Conservation (phyloP, 2,113 vertebrate genomes). For the Vanacampus margaritifer region DNA sequence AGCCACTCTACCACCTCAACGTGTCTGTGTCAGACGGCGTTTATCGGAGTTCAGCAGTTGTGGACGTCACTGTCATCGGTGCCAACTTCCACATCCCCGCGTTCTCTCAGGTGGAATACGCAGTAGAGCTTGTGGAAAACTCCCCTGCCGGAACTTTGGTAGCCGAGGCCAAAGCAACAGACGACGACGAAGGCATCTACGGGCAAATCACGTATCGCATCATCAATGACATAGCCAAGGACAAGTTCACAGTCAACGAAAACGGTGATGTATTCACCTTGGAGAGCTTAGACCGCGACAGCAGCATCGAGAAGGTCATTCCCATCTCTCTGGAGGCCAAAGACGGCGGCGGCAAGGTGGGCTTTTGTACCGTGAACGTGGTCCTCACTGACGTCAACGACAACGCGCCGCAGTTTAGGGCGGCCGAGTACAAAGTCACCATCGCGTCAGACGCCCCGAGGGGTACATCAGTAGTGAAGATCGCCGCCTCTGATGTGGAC, state of each 20-base stretch:
- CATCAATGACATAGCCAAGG: conserved; percentile 90
- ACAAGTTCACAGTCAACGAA: conserved; percentile 85
- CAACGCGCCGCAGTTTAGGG: conserved; percentile 89
- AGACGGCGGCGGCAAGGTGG: conserved; percentile 91
- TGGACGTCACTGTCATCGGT: conserved; percentile 79
- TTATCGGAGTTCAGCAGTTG: conserved; percentile 85
- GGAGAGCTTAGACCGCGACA: conserved; percentile 91
- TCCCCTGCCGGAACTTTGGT: conserved; percentile 84
- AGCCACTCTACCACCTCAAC: conserved; percentile 79
- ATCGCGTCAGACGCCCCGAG: conserved; percentile 80
- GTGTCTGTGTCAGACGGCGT: conserved; percentile 93
- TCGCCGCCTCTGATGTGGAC: conserved; percentile 89
- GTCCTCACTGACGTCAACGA: conserved; percentile 97
- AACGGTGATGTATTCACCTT: conserved; percentile 87
- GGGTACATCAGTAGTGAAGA: conserved; percentile 83
- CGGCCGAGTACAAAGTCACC: conserved; percentile 84
- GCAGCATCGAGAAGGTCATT: conserved; percentile 85
- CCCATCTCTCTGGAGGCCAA: conserved; percentile 86
- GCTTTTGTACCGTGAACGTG: conserved; percentile 89
- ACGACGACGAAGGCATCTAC: conserved; percentile 84
- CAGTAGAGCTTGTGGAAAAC: conserved; percentile 91
- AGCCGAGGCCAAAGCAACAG: conserved; percentile 80
- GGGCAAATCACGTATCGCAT: conserved; percentile 85
- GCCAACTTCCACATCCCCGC: conserved; percentile 89
- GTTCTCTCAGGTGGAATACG: conserved; percentile 87